A percentile compares a stretch with the other conserved stretches of the same genome.
Evolutionary conservation across 92 coral and sea anemone genomes (phyloP).

Genomic region (Scolanthus callimorphus): DNA sequence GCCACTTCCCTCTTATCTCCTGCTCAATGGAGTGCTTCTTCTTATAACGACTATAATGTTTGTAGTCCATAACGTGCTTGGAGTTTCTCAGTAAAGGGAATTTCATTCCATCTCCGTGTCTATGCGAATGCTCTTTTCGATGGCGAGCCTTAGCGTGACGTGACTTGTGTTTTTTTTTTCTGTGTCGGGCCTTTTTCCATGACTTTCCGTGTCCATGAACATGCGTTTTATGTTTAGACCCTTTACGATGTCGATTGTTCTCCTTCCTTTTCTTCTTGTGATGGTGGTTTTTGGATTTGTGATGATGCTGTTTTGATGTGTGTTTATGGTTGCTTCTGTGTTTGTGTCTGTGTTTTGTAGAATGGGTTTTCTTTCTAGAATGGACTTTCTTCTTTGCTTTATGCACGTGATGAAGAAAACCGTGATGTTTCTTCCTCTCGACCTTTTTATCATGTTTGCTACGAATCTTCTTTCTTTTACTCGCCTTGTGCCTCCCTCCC

Average conservation of each 20-base stretch:
- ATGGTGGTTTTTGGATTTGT: neutral
- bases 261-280: neutral
- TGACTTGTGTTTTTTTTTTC: slow-evolving; percentile 1
- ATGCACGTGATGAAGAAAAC: too few relatives aligned
- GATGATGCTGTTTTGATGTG: neutral
- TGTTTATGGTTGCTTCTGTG: too few relatives aligned
- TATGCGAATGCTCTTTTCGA: neutral
- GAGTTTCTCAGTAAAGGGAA: slow-evolving; percentile 14
- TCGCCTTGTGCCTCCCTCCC: too few relatives aligned
- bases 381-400: too few relatives aligned
- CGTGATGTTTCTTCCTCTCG: neutral
- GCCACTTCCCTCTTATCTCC: slow-evolving; percentile 81
- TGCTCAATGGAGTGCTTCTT: slow-evolving; percentile 64
- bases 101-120: neutral
- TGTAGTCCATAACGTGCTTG: slow-evolving; percentile 48
- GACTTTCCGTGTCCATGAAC: neutral
- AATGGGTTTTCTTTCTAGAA: too few relatives aligned
- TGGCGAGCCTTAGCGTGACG: neutral
- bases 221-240: neutral
- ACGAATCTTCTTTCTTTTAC: too few relatives aligned
- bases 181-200: neutral
- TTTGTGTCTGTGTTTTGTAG: too few relatives aligned
- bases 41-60: slow-evolving; percentile 54
- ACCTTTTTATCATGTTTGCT: neutral
- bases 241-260: slow-evolving; percentile 1